Evolutionary conservation across 1,140 invertebrate genomes (phyloP).

Genomic region (Drosophila bocki): DNA sequence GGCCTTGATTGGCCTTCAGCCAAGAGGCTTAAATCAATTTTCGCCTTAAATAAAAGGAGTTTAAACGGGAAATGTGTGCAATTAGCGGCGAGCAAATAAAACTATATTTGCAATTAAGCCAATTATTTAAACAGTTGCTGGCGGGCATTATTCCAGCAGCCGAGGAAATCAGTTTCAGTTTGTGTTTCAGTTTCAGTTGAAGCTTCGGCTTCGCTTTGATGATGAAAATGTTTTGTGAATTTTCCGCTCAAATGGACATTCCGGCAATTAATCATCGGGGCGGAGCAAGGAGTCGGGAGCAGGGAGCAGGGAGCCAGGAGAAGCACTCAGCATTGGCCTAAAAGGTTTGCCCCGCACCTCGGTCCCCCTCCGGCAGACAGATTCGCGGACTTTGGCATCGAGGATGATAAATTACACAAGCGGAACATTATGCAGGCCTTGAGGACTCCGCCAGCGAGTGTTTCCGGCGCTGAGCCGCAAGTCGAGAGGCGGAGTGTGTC

Average conservation of each 20-base stretch:
- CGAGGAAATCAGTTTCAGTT: constrained; percentile 27
- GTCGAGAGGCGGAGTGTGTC: not conserved
- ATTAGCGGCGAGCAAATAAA: constrained; percentile 16
- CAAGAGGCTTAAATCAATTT: not conserved
- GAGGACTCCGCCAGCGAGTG: constrained; percentile 14
- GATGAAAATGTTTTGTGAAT: constrained; percentile 69
- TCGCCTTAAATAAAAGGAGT: not conserved
- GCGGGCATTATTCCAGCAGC: not conserved
- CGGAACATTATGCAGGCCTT: constrained; percentile 54
- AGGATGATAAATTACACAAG: constrained; percentile 76
- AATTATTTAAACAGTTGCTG: constrained; percentile 9
- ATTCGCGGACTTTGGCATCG: constrained; percentile 40
- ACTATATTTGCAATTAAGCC: constrained; percentile 20
- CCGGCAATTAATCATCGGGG: constrained; percentile 78
- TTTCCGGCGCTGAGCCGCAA: constrained; percentile 9
- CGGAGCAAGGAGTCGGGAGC: not conserved
- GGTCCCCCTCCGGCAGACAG: not conserved
- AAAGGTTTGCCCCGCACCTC: constrained; percentile 49
- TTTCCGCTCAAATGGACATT: constrained; percentile 64
- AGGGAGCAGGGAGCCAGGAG: not conserved
- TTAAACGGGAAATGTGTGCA: constrained; percentile 7
- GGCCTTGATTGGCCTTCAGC: not conserved
- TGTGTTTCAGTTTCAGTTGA: not conserved
- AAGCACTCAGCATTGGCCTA: constrained; percentile 44
- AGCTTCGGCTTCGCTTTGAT: constrained; percentile 39